Base-by-base conservation (phyloP, 2,888 invertebrate genomes). In the Eustalomyia histrio region DNA sequence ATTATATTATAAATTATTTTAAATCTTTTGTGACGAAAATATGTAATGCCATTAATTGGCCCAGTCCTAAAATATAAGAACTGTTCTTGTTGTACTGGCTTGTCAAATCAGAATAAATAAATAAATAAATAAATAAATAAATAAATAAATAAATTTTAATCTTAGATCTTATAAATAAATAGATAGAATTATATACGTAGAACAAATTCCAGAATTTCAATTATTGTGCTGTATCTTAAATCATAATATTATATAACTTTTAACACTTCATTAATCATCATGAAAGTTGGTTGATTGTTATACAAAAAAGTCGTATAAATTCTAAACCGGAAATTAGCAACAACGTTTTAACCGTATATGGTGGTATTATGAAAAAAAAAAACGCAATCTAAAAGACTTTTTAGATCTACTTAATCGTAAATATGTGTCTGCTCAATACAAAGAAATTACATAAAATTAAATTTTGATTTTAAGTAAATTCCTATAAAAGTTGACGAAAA, bases 401-500 rank as follows among this genome's bases (percentile, higher is more conserved):
- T 50, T 69, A 39, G 16, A 53, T 12, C 12, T 21, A 9, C 9
- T 39, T 24, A 8, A 14, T 8, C 18, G 24, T 60, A 18, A 60
- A 52, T 16, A 57, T 18, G 24, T 29, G 57, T 16, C 47, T 55
- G 16, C 21, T 33, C 12, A 39, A n/a, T 5, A 53, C 35, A n/a
- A 33, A 6, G 47, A 29, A 60, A 53, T 55, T 67, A 60, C 55
- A 63, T 39, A 18, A 50, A 69, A 63, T 76, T 57, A 10, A 68
- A 69, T 63, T 76, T 64, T 4, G 14, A 64, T 58, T 64, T 17
- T n/a, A 53, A 29, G 29, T 29, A 29, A 75, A 60, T 86, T 83
- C 82, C 85, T 87, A 87, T 86, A 88, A 78, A 88, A 86, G 86
- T 85, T 84, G 84, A 80, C 81, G 84, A 83, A 76, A 84, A 76